These are phyloP conservation scores for Chionis minor DNA, from an alignment of 2,113 vertebrate genomes.

Conservation along the genomic window DNA sequence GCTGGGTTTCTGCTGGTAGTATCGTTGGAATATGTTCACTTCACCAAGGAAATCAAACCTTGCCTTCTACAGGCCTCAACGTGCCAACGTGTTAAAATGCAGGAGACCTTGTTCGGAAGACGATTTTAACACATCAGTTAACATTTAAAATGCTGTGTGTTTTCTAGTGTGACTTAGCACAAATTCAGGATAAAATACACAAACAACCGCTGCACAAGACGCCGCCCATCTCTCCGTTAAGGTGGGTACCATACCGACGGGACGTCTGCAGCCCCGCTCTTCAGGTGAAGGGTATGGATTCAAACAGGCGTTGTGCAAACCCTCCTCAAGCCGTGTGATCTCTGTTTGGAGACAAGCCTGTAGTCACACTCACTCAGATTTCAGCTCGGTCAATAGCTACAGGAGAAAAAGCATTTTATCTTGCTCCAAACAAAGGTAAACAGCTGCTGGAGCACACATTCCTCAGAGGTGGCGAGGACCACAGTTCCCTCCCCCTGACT, in stretches of 20 bases:
- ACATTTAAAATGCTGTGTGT: rapidly evolving
- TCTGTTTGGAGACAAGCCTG: background rate
- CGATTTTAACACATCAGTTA: background rate
- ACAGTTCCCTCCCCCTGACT: background rate
- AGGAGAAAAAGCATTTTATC: background rate
- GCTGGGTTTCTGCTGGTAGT: background rate
- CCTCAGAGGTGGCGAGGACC: background rate
- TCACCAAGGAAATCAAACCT: background rate
- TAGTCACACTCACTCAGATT: background rate
- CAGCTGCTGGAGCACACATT: background rate
- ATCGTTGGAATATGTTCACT: background rate
- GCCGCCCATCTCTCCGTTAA: too few species aligned
- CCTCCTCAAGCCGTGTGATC: background rate
- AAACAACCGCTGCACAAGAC: background rate
- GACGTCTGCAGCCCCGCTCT: rapidly evolving
- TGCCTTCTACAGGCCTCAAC: background rate
- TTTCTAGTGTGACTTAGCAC: background rate
- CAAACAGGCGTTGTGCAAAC: background rate
- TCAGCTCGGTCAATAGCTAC: background rate
- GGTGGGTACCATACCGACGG: background rate
- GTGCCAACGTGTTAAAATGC: background rate
- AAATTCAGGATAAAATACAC: background rate
- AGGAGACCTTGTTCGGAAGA: background rate
- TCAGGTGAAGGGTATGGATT: rapidly evolving
- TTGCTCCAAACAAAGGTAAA: background rate